phyloP scores from a whole-genome alignment of 2,797 vertebrate genomes.

The Trematomus bernacchii region DNA sequence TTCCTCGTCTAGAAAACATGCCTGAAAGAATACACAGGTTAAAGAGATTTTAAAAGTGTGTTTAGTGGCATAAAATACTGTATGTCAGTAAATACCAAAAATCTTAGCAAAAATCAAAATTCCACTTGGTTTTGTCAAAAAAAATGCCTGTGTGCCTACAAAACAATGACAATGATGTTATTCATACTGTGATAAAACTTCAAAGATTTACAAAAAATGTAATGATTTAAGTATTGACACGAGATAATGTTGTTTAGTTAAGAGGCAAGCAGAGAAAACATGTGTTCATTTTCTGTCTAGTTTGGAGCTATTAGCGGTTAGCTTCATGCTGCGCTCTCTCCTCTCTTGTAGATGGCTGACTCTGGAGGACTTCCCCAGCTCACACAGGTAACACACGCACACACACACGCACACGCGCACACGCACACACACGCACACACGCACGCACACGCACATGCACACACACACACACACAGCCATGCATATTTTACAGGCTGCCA shows the following conservation, averaged over 20 bases:
- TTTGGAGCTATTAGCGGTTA: not conserved
- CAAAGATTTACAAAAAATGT: not conserved
- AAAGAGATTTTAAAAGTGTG: no score
- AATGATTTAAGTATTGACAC: not conserved
- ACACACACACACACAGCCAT: not conserved
- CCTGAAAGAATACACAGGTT: no score
- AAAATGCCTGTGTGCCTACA: no score
- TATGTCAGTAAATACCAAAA: no score
- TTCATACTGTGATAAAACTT: no score
- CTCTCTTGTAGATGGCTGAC: constrained; percentile 91
- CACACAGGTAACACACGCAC: constrained; percentile 91
- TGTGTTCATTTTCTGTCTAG: not conserved
- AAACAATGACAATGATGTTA: no score
- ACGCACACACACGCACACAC: constrained; percentile 35
- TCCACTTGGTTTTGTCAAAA: no score
- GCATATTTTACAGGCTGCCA: not conserved
- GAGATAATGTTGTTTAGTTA: not conserved
- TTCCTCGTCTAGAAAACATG: no score
- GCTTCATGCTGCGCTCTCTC: constrained; percentile 23
- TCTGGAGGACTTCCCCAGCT: constrained; percentile 96
- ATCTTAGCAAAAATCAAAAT: no score
- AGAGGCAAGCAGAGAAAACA: not conserved
- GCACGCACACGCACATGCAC: constrained; percentile 35
- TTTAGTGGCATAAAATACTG: no score
- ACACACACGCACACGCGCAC: no score